These are phyloP conservation scores for Cnemophilus loriae DNA, from an alignment of 2,113 vertebrate species.

Conservation along the genomic window DNA sequence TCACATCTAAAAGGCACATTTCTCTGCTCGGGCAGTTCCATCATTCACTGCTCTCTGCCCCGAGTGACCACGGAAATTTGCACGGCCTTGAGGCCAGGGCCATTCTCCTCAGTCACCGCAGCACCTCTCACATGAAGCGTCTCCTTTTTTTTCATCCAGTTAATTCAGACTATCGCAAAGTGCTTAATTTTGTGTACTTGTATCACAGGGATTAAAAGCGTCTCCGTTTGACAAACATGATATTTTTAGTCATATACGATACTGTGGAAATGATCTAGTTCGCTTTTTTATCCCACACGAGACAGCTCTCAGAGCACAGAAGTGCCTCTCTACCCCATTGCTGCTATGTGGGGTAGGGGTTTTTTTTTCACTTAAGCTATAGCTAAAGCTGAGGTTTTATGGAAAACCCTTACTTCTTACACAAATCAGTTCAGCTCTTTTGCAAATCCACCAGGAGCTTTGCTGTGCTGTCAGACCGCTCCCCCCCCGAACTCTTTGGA, in stretches of 20 bases:
- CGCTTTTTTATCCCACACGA: background rate
- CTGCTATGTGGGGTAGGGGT: background rate
- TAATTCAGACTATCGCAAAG: background rate
- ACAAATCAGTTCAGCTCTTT: background rate
- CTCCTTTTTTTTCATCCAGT: background rate
- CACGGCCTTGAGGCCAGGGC: background rate
- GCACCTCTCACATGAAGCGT: background rate
- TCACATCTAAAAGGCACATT: background rate
- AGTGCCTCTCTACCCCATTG: background rate
- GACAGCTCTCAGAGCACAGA: background rate
- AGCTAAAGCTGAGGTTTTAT: background rate
- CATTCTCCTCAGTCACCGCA: background rate
- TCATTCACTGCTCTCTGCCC: background rate
- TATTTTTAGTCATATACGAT: background rate
- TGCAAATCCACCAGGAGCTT: background rate
- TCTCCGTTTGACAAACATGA: background rate
- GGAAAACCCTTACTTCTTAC: background rate
- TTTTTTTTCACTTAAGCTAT: background rate
- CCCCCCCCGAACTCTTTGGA: background rate
- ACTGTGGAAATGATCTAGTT: background rate
- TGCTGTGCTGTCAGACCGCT: background rate
- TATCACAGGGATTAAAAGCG: background rate
- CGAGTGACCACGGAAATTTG: background rate
- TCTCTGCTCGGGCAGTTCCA: background rate
- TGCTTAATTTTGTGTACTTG: background rate